Evolutionary conservation across 2,888 invertebrate species (phyloP).

Genomic region (Diaperis boleti): DNA sequence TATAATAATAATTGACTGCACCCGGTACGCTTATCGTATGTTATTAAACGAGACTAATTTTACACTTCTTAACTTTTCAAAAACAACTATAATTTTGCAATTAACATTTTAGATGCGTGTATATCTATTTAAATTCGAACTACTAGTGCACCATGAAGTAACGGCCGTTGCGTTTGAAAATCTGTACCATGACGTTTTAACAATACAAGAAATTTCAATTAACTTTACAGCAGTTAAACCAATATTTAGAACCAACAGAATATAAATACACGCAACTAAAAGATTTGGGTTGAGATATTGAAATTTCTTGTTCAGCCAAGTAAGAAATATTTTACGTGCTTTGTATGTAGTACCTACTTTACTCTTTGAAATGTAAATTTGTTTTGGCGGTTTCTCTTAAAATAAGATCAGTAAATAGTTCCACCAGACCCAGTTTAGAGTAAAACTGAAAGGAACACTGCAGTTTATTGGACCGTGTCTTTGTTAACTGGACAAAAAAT

Average conservation of each 20-base stretch:
- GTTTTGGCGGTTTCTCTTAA: conserved; percentile 21
- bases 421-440: not conserved
- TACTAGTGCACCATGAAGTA: conserved; percentile 19
- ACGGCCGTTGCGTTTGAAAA: conserved; percentile 6
- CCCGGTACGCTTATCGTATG: too few relatives aligned
- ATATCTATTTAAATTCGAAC: conserved; percentile 1
- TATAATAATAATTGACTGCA: too few relatives aligned
- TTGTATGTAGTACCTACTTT: not conserved
- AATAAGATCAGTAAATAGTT: not conserved
- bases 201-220: too few relatives aligned
- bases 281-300: too few relatives aligned
- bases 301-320: too few relatives aligned
- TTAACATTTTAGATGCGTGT: conserved; percentile 19
- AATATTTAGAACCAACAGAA: too few relatives aligned
- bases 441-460: conserved; percentile 14
- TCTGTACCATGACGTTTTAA: conserved; percentile 4
- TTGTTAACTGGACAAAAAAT: conserved; percentile 20
- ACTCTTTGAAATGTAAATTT: conserved; percentile 23
- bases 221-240: too few relatives aligned
- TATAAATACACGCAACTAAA: too few relatives aligned
- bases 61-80: conserved; percentile 10
- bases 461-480: conserved; percentile 36
- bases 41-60: too few relatives aligned
- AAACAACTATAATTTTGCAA: conserved; percentile 12
- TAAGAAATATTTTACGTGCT: not conserved